Evolutionary conservation across 2,797 vertebrate genomes (phyloP).

Genomic region (Decapterus maruadsi): DNA sequence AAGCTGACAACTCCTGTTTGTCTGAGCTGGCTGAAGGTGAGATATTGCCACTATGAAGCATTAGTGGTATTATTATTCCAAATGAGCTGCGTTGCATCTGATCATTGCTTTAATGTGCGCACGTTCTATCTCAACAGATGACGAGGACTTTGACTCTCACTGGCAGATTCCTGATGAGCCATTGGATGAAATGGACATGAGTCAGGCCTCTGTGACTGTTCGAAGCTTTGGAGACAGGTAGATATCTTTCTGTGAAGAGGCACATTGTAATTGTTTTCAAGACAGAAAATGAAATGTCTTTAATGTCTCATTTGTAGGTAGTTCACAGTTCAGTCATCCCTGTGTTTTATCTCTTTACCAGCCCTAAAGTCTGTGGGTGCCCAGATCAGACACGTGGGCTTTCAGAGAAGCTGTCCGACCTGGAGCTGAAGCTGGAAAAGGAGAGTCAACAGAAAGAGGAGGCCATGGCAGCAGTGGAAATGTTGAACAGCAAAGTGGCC

Average conservation of each 20-base stretch:
- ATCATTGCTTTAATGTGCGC: neutral
- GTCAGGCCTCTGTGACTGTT: constrained; percentile 62
- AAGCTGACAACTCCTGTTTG: constrained; percentile 71
- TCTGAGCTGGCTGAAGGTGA: constrained; percentile 72
- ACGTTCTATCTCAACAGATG: constrained; percentile 61
- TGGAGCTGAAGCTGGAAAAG: constrained; percentile 74
- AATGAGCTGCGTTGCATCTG: neutral
- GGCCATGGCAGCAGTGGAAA: no score
- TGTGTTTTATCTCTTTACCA: constrained; percentile 6
- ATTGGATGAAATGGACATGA: constrained; percentile 73
- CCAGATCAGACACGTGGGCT: constrained; percentile 52
- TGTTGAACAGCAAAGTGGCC: constrained; percentile 19
- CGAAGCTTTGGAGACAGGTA: constrained; percentile 78
- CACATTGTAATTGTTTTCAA: neutral
- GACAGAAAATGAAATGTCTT: neutral
- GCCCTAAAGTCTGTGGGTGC: constrained; percentile 51
- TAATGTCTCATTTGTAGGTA: neutral
- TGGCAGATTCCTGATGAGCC: constrained; percentile 77
- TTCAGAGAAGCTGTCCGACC: constrained; percentile 62
- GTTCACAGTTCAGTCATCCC: neutral
- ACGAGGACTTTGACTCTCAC: constrained; percentile 75
- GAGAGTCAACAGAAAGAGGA: constrained; percentile 31
- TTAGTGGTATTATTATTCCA: no score
- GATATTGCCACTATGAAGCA: neutral
- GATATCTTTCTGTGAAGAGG: neutral